phyloP scores from a whole-genome alignment of 2,113 vertebrate genomes.

The Psophia crepitans region DNA sequence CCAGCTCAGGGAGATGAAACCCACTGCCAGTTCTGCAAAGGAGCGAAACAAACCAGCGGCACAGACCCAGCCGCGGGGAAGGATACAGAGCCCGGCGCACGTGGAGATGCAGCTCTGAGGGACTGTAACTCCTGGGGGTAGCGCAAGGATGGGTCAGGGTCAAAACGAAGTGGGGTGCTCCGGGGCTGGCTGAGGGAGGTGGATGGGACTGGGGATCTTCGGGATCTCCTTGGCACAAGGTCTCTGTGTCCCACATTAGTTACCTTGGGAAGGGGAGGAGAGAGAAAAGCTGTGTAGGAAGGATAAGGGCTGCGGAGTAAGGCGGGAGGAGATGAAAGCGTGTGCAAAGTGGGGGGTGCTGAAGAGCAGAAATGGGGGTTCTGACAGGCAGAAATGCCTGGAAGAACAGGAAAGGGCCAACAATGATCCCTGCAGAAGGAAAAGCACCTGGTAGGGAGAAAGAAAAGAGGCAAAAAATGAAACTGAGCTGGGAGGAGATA shows the following conservation, averaged over 20 bases:
- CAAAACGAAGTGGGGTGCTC: not conserved
- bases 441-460: not conserved
- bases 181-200: not conserved
- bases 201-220: not conserved
- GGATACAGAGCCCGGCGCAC: not conserved
- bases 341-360: not conserved
- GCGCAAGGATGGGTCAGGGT: too few relatives aligned
- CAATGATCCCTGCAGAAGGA: not conserved
- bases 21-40: not conserved
- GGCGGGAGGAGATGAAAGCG: not conserved
- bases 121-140: not conserved
- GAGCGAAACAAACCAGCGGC: not conserved
- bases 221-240: not conserved
- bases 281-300: not conserved
- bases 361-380: not conserved
- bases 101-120: accelerated
- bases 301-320: not conserved
- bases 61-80: not conserved
- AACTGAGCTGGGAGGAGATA: not conserved
- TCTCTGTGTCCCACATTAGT: not conserved
- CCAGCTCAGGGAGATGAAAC: not conserved
- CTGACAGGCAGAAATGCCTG: not conserved
- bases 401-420: not conserved
- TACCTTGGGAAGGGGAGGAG: not conserved
- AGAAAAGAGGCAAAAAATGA: not conserved